Evolutionary conservation across 1,140 invertebrate species (phyloP).

Genomic region (Zaprionus nigranus): DNA sequence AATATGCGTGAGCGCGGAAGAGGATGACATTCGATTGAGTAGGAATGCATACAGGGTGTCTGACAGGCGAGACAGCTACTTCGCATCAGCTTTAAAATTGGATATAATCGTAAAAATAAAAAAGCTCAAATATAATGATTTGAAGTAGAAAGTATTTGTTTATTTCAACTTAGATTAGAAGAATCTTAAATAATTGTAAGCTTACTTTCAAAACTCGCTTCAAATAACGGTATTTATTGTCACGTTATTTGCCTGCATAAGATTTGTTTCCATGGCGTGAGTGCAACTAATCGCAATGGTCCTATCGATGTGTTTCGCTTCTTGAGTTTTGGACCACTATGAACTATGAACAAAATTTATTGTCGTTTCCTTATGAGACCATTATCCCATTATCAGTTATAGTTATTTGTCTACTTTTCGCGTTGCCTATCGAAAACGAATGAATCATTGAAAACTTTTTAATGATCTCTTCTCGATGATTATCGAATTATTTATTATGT

Average conservation of each 20-base stretch:
- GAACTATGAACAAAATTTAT: background rate
- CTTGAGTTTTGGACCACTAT: constrained; percentile 5
- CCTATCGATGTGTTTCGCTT: constrained; percentile 1
- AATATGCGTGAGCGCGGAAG: background rate
- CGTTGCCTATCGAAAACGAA: constrained; percentile 1
- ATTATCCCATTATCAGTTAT: constrained; percentile 1
- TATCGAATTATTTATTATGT: background rate
- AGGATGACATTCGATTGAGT: background rate
- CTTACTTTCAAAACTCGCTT: background rate
- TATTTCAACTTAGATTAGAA: background rate
- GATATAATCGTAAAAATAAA: no score
- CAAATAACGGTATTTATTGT: background rate
- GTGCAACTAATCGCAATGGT: background rate
- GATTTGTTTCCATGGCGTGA: background rate
- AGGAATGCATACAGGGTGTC: background rate
- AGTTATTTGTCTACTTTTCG: background rate
- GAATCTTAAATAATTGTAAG: background rate
- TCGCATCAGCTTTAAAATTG: background rate
- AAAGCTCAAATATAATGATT: background rate
- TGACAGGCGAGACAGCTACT: background rate
- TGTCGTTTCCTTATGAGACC: constrained; percentile 2
- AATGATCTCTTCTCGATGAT: background rate
- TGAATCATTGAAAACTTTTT: background rate
- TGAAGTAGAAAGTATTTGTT: background rate
- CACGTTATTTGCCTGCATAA: background rate